Evolutionary conservation across 2,113 vertebrate species (phyloP).

Genomic region (Abramis brama): DNA sequence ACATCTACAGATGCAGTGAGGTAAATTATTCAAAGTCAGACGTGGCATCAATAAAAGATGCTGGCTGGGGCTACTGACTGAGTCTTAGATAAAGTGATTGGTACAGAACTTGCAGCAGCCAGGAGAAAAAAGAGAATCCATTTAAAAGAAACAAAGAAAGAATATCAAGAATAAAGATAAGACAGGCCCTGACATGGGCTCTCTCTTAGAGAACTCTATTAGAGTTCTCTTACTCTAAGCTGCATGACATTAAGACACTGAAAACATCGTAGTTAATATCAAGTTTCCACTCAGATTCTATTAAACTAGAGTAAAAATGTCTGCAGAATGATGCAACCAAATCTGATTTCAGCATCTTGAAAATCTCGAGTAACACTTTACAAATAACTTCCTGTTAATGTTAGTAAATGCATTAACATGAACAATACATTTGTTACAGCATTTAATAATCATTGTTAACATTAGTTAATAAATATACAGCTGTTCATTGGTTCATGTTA

Average conservation of each 20-base stretch:
- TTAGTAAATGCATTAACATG: too few species aligned
- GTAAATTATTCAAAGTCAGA: slow-evolving; percentile 54
- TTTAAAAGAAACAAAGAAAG: not conserved
- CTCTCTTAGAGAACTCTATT: not conserved
- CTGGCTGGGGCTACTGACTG: slow-evolving; percentile 30
- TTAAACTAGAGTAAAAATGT: not conserved
- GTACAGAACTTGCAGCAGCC: slow-evolving; percentile 13
- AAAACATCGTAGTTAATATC: not conserved
- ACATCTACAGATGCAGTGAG: slow-evolving; percentile 21
- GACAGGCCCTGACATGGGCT: not conserved
- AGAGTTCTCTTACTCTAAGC: not conserved
- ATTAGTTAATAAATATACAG: too few species aligned
- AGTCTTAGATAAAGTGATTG: slow-evolving; percentile 24
- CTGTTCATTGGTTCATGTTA: too few species aligned
- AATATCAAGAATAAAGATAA: not conserved
- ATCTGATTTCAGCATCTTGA: too few species aligned
- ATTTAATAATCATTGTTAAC: too few species aligned
- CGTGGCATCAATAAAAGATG: slow-evolving; percentile 54
- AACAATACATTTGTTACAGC: too few species aligned
- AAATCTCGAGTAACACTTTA: too few species aligned
- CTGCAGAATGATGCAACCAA: too few species aligned
- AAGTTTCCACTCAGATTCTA: not conserved
- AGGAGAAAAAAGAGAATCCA: not conserved
- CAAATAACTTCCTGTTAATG: too few species aligned
- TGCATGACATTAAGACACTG: not conserved